Evolutionary conservation across 2,113 vertebrate genomes (phyloP), one percentile per base, ranked within the genome.

Genomic region (Empidonax alnorum): DNA sequence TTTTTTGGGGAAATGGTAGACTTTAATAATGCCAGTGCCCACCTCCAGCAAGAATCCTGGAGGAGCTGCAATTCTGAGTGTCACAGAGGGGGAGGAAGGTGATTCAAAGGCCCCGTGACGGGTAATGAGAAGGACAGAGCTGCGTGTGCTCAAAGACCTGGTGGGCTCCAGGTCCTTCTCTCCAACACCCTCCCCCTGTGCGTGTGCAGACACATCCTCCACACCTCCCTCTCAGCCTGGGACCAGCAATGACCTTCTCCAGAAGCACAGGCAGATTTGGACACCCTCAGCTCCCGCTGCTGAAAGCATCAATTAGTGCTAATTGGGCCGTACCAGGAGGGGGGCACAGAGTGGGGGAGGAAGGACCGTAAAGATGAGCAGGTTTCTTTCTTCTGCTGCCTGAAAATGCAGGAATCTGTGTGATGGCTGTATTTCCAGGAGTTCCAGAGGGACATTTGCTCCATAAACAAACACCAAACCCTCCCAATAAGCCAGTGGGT

Each of bases 161-260:
- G 33, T 77, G 53, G 10, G 74, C 24, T 62, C 46, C 65, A 0
- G 0, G 14, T 73, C 24, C n/a, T 37, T 31, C 41, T 42, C 28
- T 44, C 65, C 3, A 0, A 16, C 39, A 11, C 23, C 10, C 1
- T 33, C 24, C 82, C 27, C 31, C 33, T 2, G 0, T 41, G 50
- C 20, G 62, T 2, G 3, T 17, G 35, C 49, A 7, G 33, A 12
- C 16, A 0, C 49, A 24, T 39, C 27, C 72, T 52, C 52, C 72
- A 44, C 67, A 71, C 56, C 14, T 55, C 63, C 69, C 63, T 46
- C 77, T 47, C 78, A 47, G 44, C 86, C 92, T 33, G 49, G 68
- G 12, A 77, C 49, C 75, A 19, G 44, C 6, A 77, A 22, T 39
- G 77, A 81, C 87, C 84, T 69, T 93, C 91, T 68, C 62, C 67